Base-by-base conservation (phyloP, 2,888 invertebrate species). In the Emmelina monodactyla region DNA sequence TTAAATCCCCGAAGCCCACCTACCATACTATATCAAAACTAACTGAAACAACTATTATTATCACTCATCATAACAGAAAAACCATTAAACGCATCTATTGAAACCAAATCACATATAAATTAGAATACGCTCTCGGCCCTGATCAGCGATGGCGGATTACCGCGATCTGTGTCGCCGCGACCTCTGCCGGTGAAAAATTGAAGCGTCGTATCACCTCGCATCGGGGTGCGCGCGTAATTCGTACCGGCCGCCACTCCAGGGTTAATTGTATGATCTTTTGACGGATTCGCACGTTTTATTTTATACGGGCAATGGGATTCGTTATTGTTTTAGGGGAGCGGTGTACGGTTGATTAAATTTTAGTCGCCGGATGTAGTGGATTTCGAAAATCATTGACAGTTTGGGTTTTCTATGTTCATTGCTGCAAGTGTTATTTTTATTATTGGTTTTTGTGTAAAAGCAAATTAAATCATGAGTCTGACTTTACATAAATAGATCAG, bases 121-220 rank as follows among this genome's bases (percentile, higher is more conserved):
- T 19, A 19, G 25, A 25, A 29, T 29, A 29, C 9, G 13, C 4
- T 7, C 13, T 10, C 29, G 22, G 9, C 22, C 22, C 11, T 29
- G 29, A 29, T 29, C 14, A 19, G n/a, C n/a, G n/a, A 25, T 3
- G 25, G 25, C 3, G 25, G 25, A 25, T 25, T 25, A 25, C 11
- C 25, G n/a, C 25, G 19, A n/a, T 10, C 25, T 25, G n/a, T 25
- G 25, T 25, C 25, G n/a, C 25, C 3, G 11, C 25, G 25, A 25
- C 25, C 25, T 25, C 25, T 25, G n/a, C 25, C 53, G 56, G 62
- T 72, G 75, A 76, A 76, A 75, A 75, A 76, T 78, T 75, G 71
- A 69, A 67, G 55, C 61, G 57, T 64, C 62, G 75, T 71, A 68
- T 66, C 58, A 58, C 63, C 67, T 68, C 69, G 66, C 64, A 58